phyloP scores from a whole-genome alignment of 2,888 invertebrate genomes.

The Agrypnus murinus region DNA sequence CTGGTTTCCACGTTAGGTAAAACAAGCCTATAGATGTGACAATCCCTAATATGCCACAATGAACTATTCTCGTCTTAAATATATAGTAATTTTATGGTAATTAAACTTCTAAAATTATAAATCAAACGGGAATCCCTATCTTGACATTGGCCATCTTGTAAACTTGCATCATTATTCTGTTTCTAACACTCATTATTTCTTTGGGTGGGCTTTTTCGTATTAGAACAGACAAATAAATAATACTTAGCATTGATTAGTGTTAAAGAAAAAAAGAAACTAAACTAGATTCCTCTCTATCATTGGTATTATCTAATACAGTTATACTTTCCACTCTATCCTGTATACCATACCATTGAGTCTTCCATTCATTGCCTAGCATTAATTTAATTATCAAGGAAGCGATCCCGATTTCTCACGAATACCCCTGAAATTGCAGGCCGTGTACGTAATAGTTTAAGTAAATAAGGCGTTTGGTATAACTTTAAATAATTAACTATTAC shows the following conservation, averaged over 20 bases:
- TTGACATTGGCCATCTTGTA: constrained; percentile 58
- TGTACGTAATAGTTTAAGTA: not conserved
- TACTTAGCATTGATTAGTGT: constrained; percentile 22
- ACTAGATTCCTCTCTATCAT: no score
- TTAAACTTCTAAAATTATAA: constrained; percentile 59
- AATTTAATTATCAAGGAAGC: constrained; percentile 25
- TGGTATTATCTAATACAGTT: constrained; percentile 5
- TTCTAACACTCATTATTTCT: constrained; percentile 59
- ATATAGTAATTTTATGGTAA: constrained; percentile 58
- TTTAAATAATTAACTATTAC: constrained; percentile 11
- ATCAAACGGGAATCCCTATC: constrained; percentile 57
- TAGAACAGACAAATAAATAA: constrained; percentile 32
- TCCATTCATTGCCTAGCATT: constrained; percentile 1
- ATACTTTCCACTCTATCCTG: constrained; percentile 23
- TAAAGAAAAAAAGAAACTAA: no score
- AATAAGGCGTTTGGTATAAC: not conserved
- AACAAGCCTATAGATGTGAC: constrained; percentile 43
- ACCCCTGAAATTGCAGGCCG: not conserved
- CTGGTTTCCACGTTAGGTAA: constrained; percentile 45
- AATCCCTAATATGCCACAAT: constrained; percentile 48
- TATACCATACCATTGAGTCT: not conserved
- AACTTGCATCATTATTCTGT: constrained; percentile 59
- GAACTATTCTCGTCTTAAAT: constrained; percentile 44
- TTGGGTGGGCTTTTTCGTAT: constrained; percentile 56
- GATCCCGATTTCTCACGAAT: constrained; percentile 1